Evolutionary conservation across 2,797 vertebrate genomes (phyloP).

Genomic region (Prunella strophiata): DNA sequence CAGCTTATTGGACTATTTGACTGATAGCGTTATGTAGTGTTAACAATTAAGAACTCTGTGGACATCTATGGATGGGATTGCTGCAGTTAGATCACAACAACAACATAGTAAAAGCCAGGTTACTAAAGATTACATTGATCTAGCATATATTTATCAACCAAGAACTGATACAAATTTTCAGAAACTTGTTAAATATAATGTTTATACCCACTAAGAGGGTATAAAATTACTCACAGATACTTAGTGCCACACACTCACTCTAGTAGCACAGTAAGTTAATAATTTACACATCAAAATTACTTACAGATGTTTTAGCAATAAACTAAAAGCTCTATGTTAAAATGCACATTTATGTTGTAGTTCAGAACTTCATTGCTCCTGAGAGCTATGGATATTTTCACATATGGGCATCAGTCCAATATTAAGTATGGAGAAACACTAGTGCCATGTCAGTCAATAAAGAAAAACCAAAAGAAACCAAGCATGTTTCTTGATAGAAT

Average conservation of each 20-base stretch:
- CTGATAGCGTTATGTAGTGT: neutral
- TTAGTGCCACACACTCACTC: neutral
- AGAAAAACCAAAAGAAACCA: neutral
- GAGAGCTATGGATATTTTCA: neutral
- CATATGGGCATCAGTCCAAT: neutral
- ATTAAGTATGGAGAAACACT: neutral
- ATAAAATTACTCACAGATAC: neutral
- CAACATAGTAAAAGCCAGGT: neutral
- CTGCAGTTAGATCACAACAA: neutral
- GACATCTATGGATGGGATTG: neutral
- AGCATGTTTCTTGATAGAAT: neutral
- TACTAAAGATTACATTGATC: neutral
- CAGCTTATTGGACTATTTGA: slow-evolving; percentile 75
- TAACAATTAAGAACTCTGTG: neutral
- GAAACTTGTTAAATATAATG: neutral
- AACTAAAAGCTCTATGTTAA: neutral
- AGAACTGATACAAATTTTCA: neutral
- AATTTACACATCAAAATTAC: neutral
- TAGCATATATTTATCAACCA: neutral
- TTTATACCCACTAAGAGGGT: neutral
- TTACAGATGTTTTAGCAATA: neutral
- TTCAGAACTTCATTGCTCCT: neutral
- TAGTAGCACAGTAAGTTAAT: neutral
- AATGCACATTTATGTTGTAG: neutral
- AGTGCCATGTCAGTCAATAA: neutral